Evolutionary conservation across 2,113 vertebrate genomes (phyloP).

Genomic region (Tetrao urogallus): DNA sequence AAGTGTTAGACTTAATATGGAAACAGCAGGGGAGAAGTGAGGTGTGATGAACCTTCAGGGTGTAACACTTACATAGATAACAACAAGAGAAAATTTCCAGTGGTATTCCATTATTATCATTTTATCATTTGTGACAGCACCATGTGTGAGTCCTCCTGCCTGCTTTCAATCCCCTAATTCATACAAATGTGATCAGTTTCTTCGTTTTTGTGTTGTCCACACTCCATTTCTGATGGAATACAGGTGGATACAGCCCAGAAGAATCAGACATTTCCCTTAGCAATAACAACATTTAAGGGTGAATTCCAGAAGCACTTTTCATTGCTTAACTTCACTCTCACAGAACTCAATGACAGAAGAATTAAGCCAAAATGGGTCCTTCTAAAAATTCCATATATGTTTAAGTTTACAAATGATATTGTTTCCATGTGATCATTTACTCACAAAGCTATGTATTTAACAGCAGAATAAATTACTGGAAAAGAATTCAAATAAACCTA

Average conservation of each 20-base stretch:
- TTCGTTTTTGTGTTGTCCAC: not conserved
- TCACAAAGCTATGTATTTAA: not conserved
- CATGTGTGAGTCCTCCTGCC: fast-evolving
- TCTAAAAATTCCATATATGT: not conserved
- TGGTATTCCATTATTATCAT: not conserved
- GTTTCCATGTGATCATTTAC: not conserved
- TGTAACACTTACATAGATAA: not conserved
- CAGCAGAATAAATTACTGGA: not conserved
- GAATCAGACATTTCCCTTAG: not conserved
- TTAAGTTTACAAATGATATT: not conserved
- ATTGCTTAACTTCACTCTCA: not conserved
- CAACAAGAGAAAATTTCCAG: not conserved
- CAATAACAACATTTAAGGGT: not conserved
- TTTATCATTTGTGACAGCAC: not conserved
- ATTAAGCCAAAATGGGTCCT: not conserved
- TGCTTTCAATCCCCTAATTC: not conserved
- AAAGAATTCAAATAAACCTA: not conserved
- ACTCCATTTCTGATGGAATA: not conserved
- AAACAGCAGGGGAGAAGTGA: not conserved
- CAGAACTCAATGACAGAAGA: not conserved
- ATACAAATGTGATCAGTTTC: not conserved
- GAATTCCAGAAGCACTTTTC: not conserved
- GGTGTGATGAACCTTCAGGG: not conserved
- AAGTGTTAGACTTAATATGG: not conserved
- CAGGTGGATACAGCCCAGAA: not conserved